Base-by-base conservation (phyloP, 2,888 invertebrate species). In the Amphipoea lucens region DNA sequence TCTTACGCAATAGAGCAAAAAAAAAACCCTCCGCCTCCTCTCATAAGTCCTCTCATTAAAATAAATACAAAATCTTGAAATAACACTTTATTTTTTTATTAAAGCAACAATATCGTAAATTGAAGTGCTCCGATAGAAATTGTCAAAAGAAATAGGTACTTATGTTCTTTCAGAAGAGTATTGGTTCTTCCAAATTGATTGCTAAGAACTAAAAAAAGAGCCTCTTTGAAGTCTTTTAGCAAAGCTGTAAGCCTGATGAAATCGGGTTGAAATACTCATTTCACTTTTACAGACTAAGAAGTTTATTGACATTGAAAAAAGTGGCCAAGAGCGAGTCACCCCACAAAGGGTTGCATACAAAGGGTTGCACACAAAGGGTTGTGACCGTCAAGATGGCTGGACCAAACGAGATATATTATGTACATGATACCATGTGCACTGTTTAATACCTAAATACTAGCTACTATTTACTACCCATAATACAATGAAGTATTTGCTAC, bases 151-250 rank as follows among this genome's bases (percentile, higher is more conserved):
- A 69, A 63, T n/a, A 29, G 29, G 29, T 29, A 20, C n/a, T 75
- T 36, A n/a, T 7, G n/a, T 29, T 17, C 48, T 70, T 51, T 60
- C 36, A 65, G 0, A 14, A 12, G n/a, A 51, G n/a, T 66, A 48
- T 78, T 73, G 66, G 29, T 51, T 63, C 12, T 14, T 68, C 2
- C 7, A 57, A 76, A 79, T 79, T 79, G 40, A 62, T 83, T 71
- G 42, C 42, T 62, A 40, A 42, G 9, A 57, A 29, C n/a, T 57
- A 40, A 57, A 81, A 62, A 62, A 48, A 73, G 23, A 48, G 4
- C 6, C 23, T 62, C n/a, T 72, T 79, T 62, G 40, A 65, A 70
- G 42, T 57, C 17, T 36, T 69, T 73, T 79, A 66, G 60, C 51
- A 54, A 62, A 48, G 42, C 11, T 75, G 54, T 73, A 36, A 51